Evolutionary conservation across 1,140 invertebrate species (phyloP).

Genomic region (Scylla paramamosain): DNA sequence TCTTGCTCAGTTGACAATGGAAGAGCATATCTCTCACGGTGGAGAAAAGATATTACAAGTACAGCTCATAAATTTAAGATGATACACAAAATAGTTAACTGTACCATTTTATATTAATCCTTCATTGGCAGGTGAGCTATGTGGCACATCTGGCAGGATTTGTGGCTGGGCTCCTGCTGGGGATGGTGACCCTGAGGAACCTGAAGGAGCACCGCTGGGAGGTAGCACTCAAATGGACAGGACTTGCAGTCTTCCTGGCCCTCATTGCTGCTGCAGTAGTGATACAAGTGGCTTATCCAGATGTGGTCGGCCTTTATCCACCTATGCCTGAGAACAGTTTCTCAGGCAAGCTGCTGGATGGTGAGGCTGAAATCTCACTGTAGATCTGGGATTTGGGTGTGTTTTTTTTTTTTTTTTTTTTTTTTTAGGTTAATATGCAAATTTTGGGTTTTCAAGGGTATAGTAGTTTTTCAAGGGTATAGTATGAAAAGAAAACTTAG

Average conservation of each 20-base stretch:
- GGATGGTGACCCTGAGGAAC: slow-evolving; percentile 90
- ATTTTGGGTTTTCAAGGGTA: not conserved
- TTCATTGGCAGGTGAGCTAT: slow-evolving; percentile 82
- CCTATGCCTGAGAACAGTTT: slow-evolving; percentile 51
- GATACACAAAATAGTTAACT: too few relatives aligned
- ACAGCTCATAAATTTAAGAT: too few relatives aligned
- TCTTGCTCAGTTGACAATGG: too few relatives aligned
- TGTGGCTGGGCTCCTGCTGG: slow-evolving; percentile 88
- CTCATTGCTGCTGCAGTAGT: slow-evolving; percentile 83
- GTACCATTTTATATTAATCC: too few relatives aligned
- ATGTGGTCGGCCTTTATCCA: slow-evolving; percentile 71
- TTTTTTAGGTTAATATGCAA: not conserved
- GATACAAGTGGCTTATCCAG: slow-evolving; percentile 76
- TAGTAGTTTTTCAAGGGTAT: not conserved
- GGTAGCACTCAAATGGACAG: slow-evolving; percentile 90
- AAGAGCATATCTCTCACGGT: too few relatives aligned
- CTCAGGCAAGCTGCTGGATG: not conserved
- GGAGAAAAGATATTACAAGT: too few relatives aligned
- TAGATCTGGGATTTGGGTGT: not conserved
- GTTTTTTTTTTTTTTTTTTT: not conserved
- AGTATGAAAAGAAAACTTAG: too few relatives aligned
- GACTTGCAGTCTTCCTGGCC: slow-evolving; percentile 87
- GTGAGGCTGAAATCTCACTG: not conserved
- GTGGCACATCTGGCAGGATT: slow-evolving; percentile 91
- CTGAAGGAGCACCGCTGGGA: slow-evolving; percentile 93